Evolutionary conservation across 2,113 vertebrate genomes (phyloP), one percentile per base, ranked within the genome.

Genomic region (Mastomys coucha): DNA sequence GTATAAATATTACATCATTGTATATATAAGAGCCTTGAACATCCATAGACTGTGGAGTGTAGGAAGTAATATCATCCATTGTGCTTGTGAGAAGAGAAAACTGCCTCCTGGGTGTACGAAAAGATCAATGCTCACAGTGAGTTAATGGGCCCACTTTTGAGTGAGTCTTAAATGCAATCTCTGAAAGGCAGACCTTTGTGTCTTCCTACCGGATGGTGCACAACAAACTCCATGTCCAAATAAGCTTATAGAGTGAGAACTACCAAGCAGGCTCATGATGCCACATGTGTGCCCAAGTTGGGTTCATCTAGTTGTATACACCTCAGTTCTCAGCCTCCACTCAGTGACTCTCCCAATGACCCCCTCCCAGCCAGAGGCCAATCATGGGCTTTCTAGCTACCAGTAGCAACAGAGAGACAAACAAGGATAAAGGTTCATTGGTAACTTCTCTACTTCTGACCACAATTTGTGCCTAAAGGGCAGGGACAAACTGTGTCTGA

Each of bases 381-480:
- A 51, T 12, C 42, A 14, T 7, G 45, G 39, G 56, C 73, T 77
- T 82, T 88, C 76, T 78, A 75, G 53, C 56, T 72, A 94, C 33
- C 67, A 91, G 20, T 45, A 20, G 51, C 36, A 85, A 92, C 42
- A 94, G 78, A 76, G 28, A 94, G 77, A 89, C 73, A 86, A 87
- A 45, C 73, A 93, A 93, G 39, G n/a, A 76, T 45, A 67, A 89
- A 91, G 31, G 9, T 17, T 72, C 24, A 12, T 33, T 65, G 58
- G 42, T 75, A 78, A 91, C 33, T 45, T 17, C 45, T 93, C n/a
- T 63, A 28, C 86, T 87, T 96, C 60, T 94, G 28, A 97, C 53
- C 81, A 91, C 45, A 96, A 3, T 77, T 49, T 85, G 22, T 36
- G n/a, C 49, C 76, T 76, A 86, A 96, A 81, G 42, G 63, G 36